Base-by-base conservation (phyloP, 1,140 invertebrate genomes). In the Apis laboriosa region DNA sequence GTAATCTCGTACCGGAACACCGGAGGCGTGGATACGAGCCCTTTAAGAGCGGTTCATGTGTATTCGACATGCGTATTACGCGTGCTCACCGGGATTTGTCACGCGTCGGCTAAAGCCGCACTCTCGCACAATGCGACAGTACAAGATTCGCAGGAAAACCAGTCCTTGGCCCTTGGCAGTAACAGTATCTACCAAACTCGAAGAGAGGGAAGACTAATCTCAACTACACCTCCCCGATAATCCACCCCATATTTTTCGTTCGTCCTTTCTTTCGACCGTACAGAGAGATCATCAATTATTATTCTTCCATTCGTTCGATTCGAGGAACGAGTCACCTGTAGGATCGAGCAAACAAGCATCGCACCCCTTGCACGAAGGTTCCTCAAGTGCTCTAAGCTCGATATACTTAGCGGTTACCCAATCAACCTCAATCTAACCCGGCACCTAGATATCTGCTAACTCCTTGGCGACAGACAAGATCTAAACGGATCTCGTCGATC, bases 351-450 rank as follows among this genome's bases (percentile, higher is more conserved):
- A 88, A 89, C 88, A 86, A 88, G 84, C 86, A 75, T 81, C 87
- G 64, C 78, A 53, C 34, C 85, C 73, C 84, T 86, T 77, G 86
- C 78, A 83, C 84, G 63, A 83, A 85, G 80, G 86, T 60, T 85
- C 64, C 68, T 77, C 43, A 77, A 88, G 86, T 88, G 88, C 86
- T 86, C 86, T 84, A 88, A 88, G 87, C 88, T 84, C 84, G 88
- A 89, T 89, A 89, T 89, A 88, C 88, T 89, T 88, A 88, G 88
- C 81, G 88, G 88, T 88, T 88, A 88, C 77, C 88, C 88, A 80
- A 89, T 88, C 88, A 84, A 79, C 84, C 88, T 82, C 88, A 68
- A 88, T 88, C 87, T 86, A 85, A 77, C 79, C 87, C 84, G 70
- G 2, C 34, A 28, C 28, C 28, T 84, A 84, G 88, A 86, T 88